phyloP scores from a whole-genome alignment of 92 coral and sea anemone species.

The Actinernus sp. region DNA sequence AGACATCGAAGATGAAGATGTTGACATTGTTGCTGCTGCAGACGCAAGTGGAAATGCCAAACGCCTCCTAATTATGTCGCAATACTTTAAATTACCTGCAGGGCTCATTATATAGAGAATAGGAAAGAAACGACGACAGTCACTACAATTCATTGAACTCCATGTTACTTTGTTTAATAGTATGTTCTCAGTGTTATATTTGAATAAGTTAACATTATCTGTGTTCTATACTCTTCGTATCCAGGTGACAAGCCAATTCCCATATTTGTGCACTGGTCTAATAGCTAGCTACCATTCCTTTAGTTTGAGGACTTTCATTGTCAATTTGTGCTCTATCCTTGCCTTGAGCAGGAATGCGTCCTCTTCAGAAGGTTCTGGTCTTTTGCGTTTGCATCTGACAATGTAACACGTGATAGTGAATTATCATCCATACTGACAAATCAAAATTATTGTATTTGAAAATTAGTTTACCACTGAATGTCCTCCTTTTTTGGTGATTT shows the following conservation, averaged over 20 bases:
- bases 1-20: constrained; percentile 36
- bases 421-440: not conserved
- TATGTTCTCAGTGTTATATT: too few species aligned
- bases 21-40: constrained; percentile 49
- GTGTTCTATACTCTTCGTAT: constrained; percentile 8
- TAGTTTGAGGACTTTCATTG: constrained; percentile 23
- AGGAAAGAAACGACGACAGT: constrained; percentile 15
- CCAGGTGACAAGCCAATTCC: constrained; percentile 35
- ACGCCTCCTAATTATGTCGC: constrained; percentile 32
- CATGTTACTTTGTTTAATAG: too few species aligned
- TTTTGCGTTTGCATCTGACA: constrained; percentile 7
- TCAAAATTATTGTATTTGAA: constrained; percentile 3
- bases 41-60: constrained; percentile 44
- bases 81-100: constrained; percentile 23
- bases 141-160: constrained; percentile 26
- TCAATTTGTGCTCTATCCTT: constrained; percentile 15
- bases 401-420: constrained; percentile 2
- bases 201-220: too few species aligned
- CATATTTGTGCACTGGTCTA: constrained; percentile 12
- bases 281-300: constrained; percentile 38
- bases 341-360: constrained; percentile 15
- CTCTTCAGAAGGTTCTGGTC: not conserved
- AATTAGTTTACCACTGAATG: constrained; percentile 18
- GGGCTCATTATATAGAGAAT: constrained; percentile 5
- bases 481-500: constrained; percentile 17